Evolutionary conservation across 2,888 invertebrate genomes (phyloP), one percentile per base, ranked within the genome.

Genomic region (Hybos culiciformis): DNA sequence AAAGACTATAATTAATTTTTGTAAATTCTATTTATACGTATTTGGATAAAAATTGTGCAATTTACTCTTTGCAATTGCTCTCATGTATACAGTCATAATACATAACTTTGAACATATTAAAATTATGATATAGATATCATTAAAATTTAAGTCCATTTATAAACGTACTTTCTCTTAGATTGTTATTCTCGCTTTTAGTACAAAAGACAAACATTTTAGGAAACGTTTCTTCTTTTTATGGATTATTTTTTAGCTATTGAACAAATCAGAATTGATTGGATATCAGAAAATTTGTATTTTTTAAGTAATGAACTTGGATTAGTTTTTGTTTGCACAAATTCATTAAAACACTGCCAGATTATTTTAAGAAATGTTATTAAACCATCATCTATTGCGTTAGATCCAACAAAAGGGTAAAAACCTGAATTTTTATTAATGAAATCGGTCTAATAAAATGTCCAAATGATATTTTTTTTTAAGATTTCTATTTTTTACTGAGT

Each of bases 261-360:
- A 50, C 80, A 82, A 59, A 70, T 90, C 55, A 78, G 80, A 6
- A 63, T 80, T 50, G 91, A 92, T 68, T 92, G 91, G 91, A 68
- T 87, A 44, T 77, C 83, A 14, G 76, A 77, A 54, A 87, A 87
- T 69, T 88, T 87, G 86, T 92, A 88, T 69, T 74, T 87, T 60
- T 69, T 80, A 54, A 85, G 83, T 65, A 75, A 72, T 54, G 69
- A 68, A 42, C 72, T 76, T 49, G 78, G 77, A 58, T 72, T 77
- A 62, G 73, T 88, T 51, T 80, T 81, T 66, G 70, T 80, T 53
- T 88, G 88, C 66, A 71, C 71, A 47, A 66, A 68, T 40, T 58
- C 69, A 42, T 71, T 84, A 60, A 60, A 60, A 40, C 67, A 72
- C 56, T 90, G 90, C 66, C 74, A 77, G 45, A 70, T 83, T 53